Conservation (phyloP, 2,888 invertebrate genomes). For the Onchidella celtica region DNA sequence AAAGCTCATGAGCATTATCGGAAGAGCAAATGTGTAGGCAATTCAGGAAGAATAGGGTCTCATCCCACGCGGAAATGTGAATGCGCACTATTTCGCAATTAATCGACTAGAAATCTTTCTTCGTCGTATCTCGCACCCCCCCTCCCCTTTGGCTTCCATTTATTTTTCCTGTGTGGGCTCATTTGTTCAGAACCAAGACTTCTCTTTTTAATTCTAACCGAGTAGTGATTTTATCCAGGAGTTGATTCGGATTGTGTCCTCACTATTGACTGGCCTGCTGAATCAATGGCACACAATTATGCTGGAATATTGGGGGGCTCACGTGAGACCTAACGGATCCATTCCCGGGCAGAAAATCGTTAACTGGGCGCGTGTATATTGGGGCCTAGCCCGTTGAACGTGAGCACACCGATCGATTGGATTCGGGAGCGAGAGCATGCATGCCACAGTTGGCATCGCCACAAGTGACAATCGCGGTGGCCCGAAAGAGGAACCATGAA, state of each 20-base stretch:
- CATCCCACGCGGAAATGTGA: too few species aligned
- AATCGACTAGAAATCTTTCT: too few species aligned
- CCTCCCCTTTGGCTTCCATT: too few species aligned
- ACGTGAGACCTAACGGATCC: neutral
- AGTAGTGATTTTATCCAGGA: neutral
- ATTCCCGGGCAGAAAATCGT: slow-evolving; percentile 22
- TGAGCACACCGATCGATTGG: slow-evolving; percentile 8
- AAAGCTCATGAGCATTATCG: too few species aligned
- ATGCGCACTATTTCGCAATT: too few species aligned
- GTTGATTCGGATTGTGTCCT: neutral
- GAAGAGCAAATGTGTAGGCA: too few species aligned
- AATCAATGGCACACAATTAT: slow-evolving; percentile 6
- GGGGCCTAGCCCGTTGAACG: neutral
- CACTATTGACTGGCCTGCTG: neutral
- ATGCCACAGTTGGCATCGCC: slow-evolving; percentile 23
- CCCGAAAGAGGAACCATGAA: too few species aligned
- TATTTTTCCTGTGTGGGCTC: too few species aligned
- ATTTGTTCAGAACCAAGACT: too few species aligned
- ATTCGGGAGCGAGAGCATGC: neutral
- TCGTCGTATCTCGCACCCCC: too few species aligned
- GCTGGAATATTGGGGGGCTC: neutral
- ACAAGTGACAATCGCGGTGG: slow-evolving; percentile 19
- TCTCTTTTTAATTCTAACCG: neutral
- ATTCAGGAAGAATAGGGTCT: too few species aligned
- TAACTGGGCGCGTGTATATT: neutral